Evolutionary conservation across 1,140 invertebrate genomes (phyloP).

Genomic region (Notospermus geniculatus): DNA sequence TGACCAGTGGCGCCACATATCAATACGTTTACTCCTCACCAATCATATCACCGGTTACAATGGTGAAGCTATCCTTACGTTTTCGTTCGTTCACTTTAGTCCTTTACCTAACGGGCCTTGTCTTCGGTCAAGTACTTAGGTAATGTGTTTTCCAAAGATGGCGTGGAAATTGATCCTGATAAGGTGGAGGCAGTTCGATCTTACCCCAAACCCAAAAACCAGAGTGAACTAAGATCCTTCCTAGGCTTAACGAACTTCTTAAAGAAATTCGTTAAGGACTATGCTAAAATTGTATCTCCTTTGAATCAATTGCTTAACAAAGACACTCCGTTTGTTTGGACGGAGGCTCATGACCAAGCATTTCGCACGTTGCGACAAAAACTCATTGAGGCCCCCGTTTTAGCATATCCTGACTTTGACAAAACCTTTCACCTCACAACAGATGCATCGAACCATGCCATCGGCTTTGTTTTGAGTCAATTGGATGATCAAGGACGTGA

Average conservation of each 20-base stretch:
- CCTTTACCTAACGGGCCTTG: too few relatives aligned
- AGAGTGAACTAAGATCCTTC: slow-evolving; percentile 18
- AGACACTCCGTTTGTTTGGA: slow-evolving; percentile 20
- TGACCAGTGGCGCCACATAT: too few relatives aligned
- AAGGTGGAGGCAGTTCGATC: slow-evolving; percentile 20
- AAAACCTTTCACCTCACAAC: slow-evolving; percentile 18
- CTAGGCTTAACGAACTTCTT: slow-evolving; percentile 26
- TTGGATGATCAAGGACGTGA: slow-evolving; percentile 19
- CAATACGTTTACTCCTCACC: too few relatives aligned
- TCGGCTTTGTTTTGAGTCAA: slow-evolving; percentile 28
- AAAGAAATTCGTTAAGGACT: slow-evolving; percentile 24
- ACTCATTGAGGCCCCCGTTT: slow-evolving; percentile 15
- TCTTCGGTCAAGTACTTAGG: slow-evolving; percentile 22
- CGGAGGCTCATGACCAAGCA: slow-evolving; percentile 14
- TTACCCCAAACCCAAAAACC: slow-evolving; percentile 16
- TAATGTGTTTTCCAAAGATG: slow-evolving; percentile 20
- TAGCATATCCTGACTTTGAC: slow-evolving; percentile 19
- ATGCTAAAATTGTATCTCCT: slow-evolving; percentile 15
- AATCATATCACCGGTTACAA: too few relatives aligned
- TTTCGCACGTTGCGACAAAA: slow-evolving; percentile 18
- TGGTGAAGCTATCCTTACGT: too few relatives aligned
- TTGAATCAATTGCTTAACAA: slow-evolving; percentile 12
- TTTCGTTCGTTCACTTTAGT: too few relatives aligned
- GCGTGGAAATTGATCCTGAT: slow-evolving; percentile 18
- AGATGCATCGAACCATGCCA: slow-evolving; percentile 17